These are phyloP conservation scores for Dicentrarchus labrax DNA, from an alignment of 2,113 vertebrate species.

Conservation along the genomic window DNA sequence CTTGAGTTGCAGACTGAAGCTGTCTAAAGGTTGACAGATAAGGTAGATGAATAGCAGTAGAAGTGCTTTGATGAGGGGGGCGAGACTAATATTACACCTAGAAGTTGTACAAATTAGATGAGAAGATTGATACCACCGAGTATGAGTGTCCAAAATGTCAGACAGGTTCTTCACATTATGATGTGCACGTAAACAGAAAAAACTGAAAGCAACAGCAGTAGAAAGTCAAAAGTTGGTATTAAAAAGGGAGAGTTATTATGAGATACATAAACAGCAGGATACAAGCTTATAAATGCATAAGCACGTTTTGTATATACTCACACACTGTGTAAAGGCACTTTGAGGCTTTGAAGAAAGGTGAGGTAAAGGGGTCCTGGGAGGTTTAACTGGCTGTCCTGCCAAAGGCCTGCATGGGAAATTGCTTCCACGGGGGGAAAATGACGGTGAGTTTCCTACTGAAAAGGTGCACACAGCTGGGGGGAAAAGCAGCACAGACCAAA, in stretches of 20 bases:
- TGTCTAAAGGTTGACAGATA: background rate
- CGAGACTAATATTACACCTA: background rate
- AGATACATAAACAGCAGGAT: background rate
- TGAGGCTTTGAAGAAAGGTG: slow-evolving; percentile 59
- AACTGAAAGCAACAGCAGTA: background rate
- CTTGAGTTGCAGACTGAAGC: background rate
- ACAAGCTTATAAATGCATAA: background rate
- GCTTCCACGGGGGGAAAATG: slow-evolving; percentile 74
- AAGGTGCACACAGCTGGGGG: slow-evolving; percentile 45
- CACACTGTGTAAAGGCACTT: slow-evolving; percentile 40
- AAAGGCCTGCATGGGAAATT: slow-evolving; percentile 71
- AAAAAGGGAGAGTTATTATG: background rate
- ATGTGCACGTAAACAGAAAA: background rate
- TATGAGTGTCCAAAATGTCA: too few relatives aligned
- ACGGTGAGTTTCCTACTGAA: slow-evolving; percentile 68
- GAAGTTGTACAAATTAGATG: background rate
- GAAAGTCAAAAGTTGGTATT: background rate
- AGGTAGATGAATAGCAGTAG: background rate
- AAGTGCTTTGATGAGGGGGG: background rate
- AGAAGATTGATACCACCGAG: too few relatives aligned
- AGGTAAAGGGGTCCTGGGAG: slow-evolving; percentile 54
- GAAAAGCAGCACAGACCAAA: slow-evolving; percentile 45
- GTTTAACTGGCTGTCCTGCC: slow-evolving; percentile 65
- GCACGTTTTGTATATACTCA: background rate
- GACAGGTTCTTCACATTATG: background rate